Evolutionary conservation across 2,113 vertebrate genomes (phyloP).

Genomic region (Neogale vison): DNA sequence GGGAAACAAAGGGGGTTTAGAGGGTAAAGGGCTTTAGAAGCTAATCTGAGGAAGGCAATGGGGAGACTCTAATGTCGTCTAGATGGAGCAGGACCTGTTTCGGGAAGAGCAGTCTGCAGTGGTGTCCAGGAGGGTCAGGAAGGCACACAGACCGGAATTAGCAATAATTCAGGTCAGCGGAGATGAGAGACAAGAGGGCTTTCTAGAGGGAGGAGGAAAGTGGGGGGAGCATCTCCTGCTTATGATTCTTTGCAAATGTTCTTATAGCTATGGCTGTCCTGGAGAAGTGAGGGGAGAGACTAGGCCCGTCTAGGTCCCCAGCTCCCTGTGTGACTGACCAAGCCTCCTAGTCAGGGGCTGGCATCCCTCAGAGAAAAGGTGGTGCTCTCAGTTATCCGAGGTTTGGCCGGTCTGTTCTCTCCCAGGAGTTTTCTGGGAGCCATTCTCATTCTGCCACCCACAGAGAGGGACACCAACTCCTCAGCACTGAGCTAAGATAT

Average conservation of each 20-base stretch:
- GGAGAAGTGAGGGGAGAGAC: background rate
- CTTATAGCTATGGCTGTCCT: background rate
- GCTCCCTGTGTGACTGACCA: background rate
- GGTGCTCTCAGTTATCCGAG: background rate
- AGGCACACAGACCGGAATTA: fast-evolving
- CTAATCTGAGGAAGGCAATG: background rate
- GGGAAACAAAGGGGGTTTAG: fast-evolving
- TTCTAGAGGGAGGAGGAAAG: background rate
- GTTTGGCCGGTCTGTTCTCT: background rate
- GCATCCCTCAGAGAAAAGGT: background rate
- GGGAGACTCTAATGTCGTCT: background rate
- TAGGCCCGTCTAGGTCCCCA: background rate
- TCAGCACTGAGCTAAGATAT: background rate
- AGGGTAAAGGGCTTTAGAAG: background rate
- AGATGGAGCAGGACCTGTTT: background rate
- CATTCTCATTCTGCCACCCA: background rate
- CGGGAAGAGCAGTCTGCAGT: background rate
- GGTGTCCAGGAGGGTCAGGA: fast-evolving
- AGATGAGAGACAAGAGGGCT: background rate
- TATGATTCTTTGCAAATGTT: background rate
- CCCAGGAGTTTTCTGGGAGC: background rate
- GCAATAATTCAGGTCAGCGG: background rate
- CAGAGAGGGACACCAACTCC: background rate
- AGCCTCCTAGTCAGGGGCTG: background rate
- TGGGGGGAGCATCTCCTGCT: background rate